These are phyloP conservation scores for Pterostichus niger DNA, from an alignment of 2,888 invertebrate species.

Conservation along the genomic window DNA sequence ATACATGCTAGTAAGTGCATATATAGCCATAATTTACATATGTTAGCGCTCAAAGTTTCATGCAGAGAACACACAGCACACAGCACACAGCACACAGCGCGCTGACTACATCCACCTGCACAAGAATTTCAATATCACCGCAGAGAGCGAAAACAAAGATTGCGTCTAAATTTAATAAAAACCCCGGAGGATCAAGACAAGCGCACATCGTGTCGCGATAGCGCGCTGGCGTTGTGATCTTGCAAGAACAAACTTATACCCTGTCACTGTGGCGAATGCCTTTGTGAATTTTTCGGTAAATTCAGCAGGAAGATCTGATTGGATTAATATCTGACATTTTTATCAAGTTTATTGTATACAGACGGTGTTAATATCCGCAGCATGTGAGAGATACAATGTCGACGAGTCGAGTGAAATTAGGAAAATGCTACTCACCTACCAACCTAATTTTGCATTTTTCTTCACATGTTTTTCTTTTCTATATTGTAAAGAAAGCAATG, in stretches of 20 bases:
- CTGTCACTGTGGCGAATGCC: constrained; percentile 29
- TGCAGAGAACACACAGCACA: background rate
- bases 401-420: background rate
- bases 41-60: constrained; percentile 3
- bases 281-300: constrained; percentile 10
- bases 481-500: constrained; percentile 11
- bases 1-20: constrained; percentile 43
- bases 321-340: constrained; percentile 46
- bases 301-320: constrained; percentile 7
- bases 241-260: background rate
- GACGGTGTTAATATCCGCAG: constrained; percentile 22
- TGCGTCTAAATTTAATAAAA: constrained; percentile 48
- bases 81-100: background rate
- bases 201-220: constrained; percentile 3
- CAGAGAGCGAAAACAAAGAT: constrained; percentile 42
- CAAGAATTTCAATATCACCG: constrained; percentile 48
- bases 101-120: constrained; percentile 19
- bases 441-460: constrained; percentile 36
- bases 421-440: constrained; percentile 19
- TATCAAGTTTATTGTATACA: constrained; percentile 35
- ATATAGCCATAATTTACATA: constrained; percentile 43
- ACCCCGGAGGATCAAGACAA: constrained; percentile 30
- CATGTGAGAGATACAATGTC: background rate
- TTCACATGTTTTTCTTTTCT: constrained; percentile 21
- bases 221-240: too few species aligned